phyloP scores from a whole-genome alignment of 2,113 vertebrate genomes.

The Parus major region DNA sequence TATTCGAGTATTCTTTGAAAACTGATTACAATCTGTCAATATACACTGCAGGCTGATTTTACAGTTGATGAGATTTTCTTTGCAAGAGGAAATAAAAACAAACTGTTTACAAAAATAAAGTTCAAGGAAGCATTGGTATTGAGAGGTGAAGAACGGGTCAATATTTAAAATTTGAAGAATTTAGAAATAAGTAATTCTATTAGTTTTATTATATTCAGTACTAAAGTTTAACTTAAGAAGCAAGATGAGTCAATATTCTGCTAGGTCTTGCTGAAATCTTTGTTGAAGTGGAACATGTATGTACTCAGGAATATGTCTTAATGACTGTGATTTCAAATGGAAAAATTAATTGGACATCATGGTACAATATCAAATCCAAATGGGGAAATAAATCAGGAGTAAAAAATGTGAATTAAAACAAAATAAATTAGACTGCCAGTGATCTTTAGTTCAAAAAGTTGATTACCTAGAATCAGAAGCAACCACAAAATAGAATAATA shows the following conservation, averaged over 20 bases:
- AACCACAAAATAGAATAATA: background rate
- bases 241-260: background rate
- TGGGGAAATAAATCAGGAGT: background rate
- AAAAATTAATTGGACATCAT: background rate
- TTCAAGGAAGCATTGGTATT: background rate
- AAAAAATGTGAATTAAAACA: background rate
- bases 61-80: conserved; percentile 42
- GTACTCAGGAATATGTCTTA: background rate
- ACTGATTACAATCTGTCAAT: conserved; percentile 18
- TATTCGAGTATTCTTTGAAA: conserved; percentile 1
- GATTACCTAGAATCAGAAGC: background rate
- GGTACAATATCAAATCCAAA: background rate
- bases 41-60: conserved; percentile 11
- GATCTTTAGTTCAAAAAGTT: background rate
- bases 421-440: background rate
- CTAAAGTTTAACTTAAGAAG: background rate
- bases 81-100: conserved; percentile 27
- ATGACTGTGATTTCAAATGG: background rate
- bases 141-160: background rate
- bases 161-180: background rate
- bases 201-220: background rate
- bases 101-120: conserved; percentile 10
- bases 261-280: background rate
- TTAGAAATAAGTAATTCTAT: background rate
- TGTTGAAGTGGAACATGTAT: background rate